phyloP scores from a whole-genome alignment of 2,888 invertebrate species.

The Polyommatus iphigenia region DNA sequence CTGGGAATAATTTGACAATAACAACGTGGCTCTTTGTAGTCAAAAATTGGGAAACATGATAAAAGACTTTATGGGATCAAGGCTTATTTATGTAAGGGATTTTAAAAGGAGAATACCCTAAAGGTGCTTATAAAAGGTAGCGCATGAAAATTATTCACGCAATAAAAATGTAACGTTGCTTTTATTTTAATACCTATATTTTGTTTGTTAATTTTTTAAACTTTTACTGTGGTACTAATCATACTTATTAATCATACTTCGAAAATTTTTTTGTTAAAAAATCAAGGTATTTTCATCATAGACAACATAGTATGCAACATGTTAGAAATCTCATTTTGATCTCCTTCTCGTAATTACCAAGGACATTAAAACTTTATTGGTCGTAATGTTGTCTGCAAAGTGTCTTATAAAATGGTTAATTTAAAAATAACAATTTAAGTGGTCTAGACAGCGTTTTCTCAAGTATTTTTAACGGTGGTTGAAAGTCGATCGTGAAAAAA shows the following conservation, averaged over 20 bases:
- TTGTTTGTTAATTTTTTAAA: not conserved
- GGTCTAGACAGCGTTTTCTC: not conserved
- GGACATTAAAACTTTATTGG: not conserved
- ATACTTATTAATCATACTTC: not conserved
- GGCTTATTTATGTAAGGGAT: conserved; percentile 10
- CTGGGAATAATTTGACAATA: conserved; percentile 22
- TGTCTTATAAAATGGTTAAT: not conserved
- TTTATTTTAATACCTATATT: not conserved
- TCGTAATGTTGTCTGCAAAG: not conserved
- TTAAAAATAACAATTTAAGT: not conserved
- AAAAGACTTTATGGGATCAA: conserved; percentile 10
- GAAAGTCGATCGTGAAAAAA: conserved; percentile 1
- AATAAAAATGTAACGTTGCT: not conserved
- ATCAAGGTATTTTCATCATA: too few relatives aligned
- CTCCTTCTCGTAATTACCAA: not conserved
- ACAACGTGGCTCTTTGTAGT: conserved; percentile 28
- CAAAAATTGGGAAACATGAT: conserved; percentile 24
- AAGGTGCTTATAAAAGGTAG: not conserved
- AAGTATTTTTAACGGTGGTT: not conserved
- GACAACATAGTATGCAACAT: not conserved
- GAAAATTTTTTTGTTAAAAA: too few relatives aligned
- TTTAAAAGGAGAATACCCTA: not conserved
- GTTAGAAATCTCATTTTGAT: not conserved
- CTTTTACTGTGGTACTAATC: not conserved
- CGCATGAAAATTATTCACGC: not conserved